Base-by-base conservation (phyloP, 2,113 vertebrate species). In the Zeus faber region DNA sequence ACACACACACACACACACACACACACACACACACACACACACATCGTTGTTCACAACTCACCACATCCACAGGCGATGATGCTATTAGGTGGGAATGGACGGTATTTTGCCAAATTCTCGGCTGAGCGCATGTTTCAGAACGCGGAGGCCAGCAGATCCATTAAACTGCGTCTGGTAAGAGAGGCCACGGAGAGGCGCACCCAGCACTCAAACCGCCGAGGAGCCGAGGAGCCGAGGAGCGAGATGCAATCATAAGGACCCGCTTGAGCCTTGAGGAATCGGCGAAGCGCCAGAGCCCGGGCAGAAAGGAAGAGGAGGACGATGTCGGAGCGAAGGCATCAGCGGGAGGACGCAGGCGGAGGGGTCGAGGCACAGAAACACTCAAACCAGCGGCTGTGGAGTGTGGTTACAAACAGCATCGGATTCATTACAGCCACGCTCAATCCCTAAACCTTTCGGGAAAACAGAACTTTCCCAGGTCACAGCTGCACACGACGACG, bases 41-140 rank as follows among this genome's bases (percentile, higher is more conserved):
- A 8, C 18, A 56, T 18, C 2, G 49, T 69, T 78, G 76, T 80
- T 80, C 79, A 81, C 83, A 83, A 79, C 70, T 83, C 74, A 75
- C 66, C 77, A 80, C 72, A 72, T 81, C 67, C 58, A 74, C 74
- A 82, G 69, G 70, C 70, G 68, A 43, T 20, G 47, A n/a, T n/a
- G 79, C 73, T 77, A 83, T 80, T 76, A 82, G 83, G 80, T 83
- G 85, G 67, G 80, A 87, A 85, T 83, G 81, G 81, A 84, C 76
- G 65, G 73, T 60, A 64, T 75, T 74, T 58, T 67, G 65, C 43
- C 58, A 67, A 66, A 73, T 62, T 82, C 77, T 82, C 70, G 55
- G 66, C 66, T 68, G 70, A 81, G 71, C 51, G 4, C 65, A 62
- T 67, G 80, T 71, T 83, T 65, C 61, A 62, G 72, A 29, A 81